Base-by-base conservation (phyloP, 2,113 vertebrate genomes). In the Cephalophus harveyi region DNA sequence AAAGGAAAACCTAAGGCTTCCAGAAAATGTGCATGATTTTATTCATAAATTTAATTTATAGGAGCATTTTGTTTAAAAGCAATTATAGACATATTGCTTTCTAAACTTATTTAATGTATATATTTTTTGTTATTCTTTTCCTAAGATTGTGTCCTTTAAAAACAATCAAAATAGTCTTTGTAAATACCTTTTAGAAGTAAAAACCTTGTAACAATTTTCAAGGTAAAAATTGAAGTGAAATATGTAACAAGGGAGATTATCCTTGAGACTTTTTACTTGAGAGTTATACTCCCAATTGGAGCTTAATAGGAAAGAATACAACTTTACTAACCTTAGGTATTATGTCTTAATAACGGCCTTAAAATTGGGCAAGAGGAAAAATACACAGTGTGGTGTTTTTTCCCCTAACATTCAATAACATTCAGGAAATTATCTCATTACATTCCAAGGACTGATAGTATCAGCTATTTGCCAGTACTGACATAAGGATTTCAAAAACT, bases 1-100 rank as follows among this genome's bases (percentile, higher is more conserved):
- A 90, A 82, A 94, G 36, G 16, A 92, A 95, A 96, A 97, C 76
- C 67, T 91, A 94, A 92, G 48, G 19, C 52, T 88, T 96, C 57
- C 87, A 79, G 16, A 78, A 94, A 76, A 74, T 52, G 23, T 85
- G 27, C 79, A 91, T 84, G 27, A 43, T 92, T 92, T 92, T 82
- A 43, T 62, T 96, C 27, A 71, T 55, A 94, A 95, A 81, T 86
- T 90, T 96, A 96, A 96, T 50, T 87, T 87, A 94, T 33, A 50
- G 86, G 36, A 88, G 85, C 48, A 95, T 82, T 96, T 97, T 89
- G 81, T 76, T 94, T 91, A 30, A 96, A 89, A 96, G 64, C 14
- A 91, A 33, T 36, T 57, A 33, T 21, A 78, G 25, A 83, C 67
- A 11, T 89, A 86, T 93, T 94, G 59, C 46, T 96, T 88, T 93